These are phyloP conservation scores for Nowickia ferox DNA, from an alignment of 2,888 invertebrate genomes.

Conservation along the genomic window DNA sequence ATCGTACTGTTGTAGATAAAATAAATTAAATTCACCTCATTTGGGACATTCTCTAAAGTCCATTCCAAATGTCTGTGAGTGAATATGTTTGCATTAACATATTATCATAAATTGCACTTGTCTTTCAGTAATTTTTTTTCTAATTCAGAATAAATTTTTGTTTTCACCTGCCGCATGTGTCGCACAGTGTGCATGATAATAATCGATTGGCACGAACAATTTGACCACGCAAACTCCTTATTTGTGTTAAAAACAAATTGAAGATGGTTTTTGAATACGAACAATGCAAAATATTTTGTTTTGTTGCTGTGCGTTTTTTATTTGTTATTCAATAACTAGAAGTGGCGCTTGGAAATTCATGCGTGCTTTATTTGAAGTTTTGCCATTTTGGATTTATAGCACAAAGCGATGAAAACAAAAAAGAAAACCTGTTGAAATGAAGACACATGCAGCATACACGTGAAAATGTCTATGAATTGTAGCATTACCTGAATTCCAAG, in stretches of 20 bases:
- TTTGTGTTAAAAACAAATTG: constrained; percentile 39
- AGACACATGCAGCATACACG: constrained; percentile 31
- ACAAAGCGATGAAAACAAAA: constrained; percentile 42
- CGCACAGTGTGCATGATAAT: constrained; percentile 3
- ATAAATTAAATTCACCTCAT: too few relatives aligned
- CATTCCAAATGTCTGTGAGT: too few relatives aligned
- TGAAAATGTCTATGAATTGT: constrained; percentile 61
- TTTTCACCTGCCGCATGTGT: not conserved
- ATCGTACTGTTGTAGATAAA: too few relatives aligned
- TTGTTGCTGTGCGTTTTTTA: not conserved
- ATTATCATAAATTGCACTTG: too few relatives aligned
- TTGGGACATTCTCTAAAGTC: too few relatives aligned
- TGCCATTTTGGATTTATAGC: constrained; percentile 68
- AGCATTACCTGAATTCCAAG: constrained; percentile 71
- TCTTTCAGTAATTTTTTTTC: not conserved
- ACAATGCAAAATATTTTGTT: constrained; percentile 5
- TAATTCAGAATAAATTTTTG: not conserved
- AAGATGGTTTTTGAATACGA: constrained; percentile 54
- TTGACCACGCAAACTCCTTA: constrained; percentile 49
- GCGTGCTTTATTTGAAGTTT: constrained; percentile 45
- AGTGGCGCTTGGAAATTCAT: constrained; percentile 67
- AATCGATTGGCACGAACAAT: constrained; percentile 62
- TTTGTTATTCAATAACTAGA: constrained; percentile 25
- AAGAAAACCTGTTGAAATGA: constrained; percentile 41
- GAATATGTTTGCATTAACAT: too few relatives aligned